Base-by-base conservation (phyloP, 2,888 invertebrate species). In the Drosophila buzzatii region DNA sequence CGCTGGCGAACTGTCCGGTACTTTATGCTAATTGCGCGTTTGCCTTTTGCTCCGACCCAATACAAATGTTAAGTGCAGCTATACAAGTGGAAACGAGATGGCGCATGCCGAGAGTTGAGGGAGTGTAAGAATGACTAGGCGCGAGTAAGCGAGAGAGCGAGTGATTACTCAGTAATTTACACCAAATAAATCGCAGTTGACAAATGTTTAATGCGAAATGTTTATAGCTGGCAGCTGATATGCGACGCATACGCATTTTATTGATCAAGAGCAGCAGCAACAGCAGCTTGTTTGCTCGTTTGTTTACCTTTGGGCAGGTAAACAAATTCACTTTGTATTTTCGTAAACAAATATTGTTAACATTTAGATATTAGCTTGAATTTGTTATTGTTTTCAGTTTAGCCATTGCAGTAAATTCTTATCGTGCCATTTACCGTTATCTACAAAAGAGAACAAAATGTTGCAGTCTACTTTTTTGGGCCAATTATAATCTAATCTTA, bases 21-120 rank as follows among this genome's bases (percentile, higher is more conserved):
- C 84, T 85, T 89, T 89, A 89, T 89, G 85, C 86, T 85, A 85
- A 85, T 85, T 85, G 89, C 85, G 71, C 85, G 69, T 81, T 85
- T 85, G 85, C 89, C 86, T 84, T 86, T 85, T 79, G 86, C 77
- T 73, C 84, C 51, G 56, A 63, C 44, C 78, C 71, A 70, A 69
- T 70, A 44, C 23, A 75, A 63, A 53, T 62, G 83, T 76, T 81
- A 85, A 82, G 68, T 82, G 72, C 39, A 57, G 64, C 69, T 72
- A 60, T 66, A 60, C 60, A 41, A 47, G 74, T 27, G 52, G 14
- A 39, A 59, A 49, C 31, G 20, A 27, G 27, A 42, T 27, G 35
- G 23, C 31, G 20, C 23, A 10, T 16, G 35, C 35, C 20, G 37
- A 45, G 44, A 20, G 44, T 16, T 12, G 35, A 27, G n/a, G 35